Conservation (phyloP, 2,113 vertebrate genomes). For the Lathamus discolor region DNA sequence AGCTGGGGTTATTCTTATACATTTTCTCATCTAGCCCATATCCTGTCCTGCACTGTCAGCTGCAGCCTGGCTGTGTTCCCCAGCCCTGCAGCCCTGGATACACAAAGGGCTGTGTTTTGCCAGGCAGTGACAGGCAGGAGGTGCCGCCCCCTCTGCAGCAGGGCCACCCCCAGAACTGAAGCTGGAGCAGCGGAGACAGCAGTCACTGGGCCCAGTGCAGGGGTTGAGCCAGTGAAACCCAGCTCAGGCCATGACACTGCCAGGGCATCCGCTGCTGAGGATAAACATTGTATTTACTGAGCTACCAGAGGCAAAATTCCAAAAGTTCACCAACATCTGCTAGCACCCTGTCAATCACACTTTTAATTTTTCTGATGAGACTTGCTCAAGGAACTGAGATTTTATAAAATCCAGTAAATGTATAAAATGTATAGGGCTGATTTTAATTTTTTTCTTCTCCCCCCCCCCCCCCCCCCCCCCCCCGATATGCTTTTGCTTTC, state of each 20-base stretch:
- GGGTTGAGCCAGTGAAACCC: rapidly evolving
- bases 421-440: neutral
- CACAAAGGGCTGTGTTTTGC: neutral
- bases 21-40: neutral
- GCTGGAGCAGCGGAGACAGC: neutral
- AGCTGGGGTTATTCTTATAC: neutral
- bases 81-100: rapidly evolving
- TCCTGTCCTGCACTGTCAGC: neutral
- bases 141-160: rapidly evolving
- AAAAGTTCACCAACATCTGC: neutral
- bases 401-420: neutral
- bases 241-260: neutral
- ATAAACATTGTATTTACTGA: neutral
- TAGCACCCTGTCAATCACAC: neutral
- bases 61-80: neutral
- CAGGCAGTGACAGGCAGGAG: too few relatives aligned
- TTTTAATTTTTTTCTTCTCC: rapidly evolving
- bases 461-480: too few relatives aligned
- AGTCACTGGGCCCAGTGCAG: rapidly evolving
- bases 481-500: neutral
- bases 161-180: neutral
- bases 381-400: neutral
- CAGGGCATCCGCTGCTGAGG: rapidly evolving
- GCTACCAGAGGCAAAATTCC: neutral
- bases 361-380: neutral